Percentiles rank a stretch among this genome's conserved stretches.
Evolutionary conservation across 2,888 invertebrate genomes (phyloP).

Genomic region (Lasioglossum figueresi): DNA sequence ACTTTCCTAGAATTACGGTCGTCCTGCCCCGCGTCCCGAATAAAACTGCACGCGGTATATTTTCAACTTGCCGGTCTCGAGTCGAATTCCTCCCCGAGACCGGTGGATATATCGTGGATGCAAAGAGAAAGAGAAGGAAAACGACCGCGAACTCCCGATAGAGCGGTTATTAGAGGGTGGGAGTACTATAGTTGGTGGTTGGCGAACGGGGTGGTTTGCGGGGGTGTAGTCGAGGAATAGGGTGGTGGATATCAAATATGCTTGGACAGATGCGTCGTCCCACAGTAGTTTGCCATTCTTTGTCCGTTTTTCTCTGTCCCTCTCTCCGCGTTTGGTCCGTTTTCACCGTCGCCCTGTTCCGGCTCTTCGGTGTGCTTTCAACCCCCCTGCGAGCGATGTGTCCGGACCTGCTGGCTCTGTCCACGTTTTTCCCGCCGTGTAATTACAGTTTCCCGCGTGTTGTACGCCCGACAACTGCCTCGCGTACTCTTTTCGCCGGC

Average conservation of each 20-base stretch:
- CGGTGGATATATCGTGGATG: slow-evolving; percentile 46
- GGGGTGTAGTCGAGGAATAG: slow-evolving; percentile 49
- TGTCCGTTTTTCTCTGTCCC: slow-evolving; percentile 51
- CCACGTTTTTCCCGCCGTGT: slow-evolving; percentile 62
- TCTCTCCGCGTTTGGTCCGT: slow-evolving; percentile 4
- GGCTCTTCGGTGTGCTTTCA: slow-evolving; percentile 21
- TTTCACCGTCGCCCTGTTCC: slow-evolving; percentile 13
- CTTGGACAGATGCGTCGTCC: slow-evolving; percentile 82
- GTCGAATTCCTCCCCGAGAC: slow-evolving; percentile 47
- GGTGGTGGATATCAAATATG: slow-evolving; percentile 80
- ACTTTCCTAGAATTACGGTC: slow-evolving; percentile 32
- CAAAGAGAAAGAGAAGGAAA: slow-evolving; percentile 1
- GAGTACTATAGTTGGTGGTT: slow-evolving; percentile 9
- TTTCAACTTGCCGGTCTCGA: slow-evolving; percentile 15
- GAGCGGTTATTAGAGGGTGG: slow-evolving; percentile 2
- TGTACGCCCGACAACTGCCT: slow-evolving; percentile 57
- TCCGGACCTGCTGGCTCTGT: slow-evolving; percentile 59
- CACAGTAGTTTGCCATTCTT: slow-evolving; percentile 83
- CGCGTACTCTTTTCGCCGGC: slow-evolving; percentile 45
- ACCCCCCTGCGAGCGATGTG: slow-evolving; percentile 27
- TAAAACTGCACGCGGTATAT: slow-evolving; percentile 35
- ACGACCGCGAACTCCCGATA: not conserved
- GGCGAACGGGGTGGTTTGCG: slow-evolving; percentile 15
- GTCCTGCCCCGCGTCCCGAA: not conserved
- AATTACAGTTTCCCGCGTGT: slow-evolving; percentile 67